Percentiles rank a stretch among this genome's conserved stretches.
phyloP scores from a whole-genome alignment of 2,113 vertebrate species.

The Vombatus ursinus region DNA sequence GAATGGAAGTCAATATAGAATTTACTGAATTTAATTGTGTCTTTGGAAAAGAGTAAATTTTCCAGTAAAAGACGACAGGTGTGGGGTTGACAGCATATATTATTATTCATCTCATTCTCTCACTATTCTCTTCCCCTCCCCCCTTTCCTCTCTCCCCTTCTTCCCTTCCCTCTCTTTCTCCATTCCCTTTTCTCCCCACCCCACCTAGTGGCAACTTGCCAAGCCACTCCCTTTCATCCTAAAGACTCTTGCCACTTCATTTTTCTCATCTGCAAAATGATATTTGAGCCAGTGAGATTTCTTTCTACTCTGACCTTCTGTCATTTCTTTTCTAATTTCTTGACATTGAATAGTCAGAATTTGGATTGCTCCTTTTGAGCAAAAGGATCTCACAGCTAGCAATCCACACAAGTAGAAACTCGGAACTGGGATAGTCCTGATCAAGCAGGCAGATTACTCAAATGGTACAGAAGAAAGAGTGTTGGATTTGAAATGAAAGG shows the following conservation, averaged over 20 bases:
- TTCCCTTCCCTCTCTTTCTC: background rate
- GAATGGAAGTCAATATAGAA: constrained; percentile 33
- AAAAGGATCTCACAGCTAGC: background rate
- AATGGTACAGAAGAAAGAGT: background rate
- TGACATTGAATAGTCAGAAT: background rate
- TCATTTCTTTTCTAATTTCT: background rate
- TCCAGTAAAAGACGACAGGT: constrained; percentile 31
- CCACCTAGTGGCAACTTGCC: background rate
- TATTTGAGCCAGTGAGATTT: background rate
- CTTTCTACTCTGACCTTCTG: background rate
- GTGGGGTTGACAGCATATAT: constrained; percentile 26
- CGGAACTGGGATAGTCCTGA: background rate
- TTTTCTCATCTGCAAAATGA: background rate
- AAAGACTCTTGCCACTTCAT: background rate
- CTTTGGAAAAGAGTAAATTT: constrained; percentile 44
- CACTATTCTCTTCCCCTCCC: background rate
- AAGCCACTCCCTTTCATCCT: background rate
- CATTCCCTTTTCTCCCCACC: background rate
- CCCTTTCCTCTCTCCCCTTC: background rate
- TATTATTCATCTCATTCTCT: constrained; percentile 40
- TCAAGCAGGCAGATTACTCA: background rate
- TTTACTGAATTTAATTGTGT: constrained; percentile 68
- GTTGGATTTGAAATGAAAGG: background rate
- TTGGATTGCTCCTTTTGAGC: background rate
- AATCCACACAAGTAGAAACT: background rate